Base-by-base conservation (phyloP, 2,113 vertebrate genomes). In the Clarias batrachus region DNA sequence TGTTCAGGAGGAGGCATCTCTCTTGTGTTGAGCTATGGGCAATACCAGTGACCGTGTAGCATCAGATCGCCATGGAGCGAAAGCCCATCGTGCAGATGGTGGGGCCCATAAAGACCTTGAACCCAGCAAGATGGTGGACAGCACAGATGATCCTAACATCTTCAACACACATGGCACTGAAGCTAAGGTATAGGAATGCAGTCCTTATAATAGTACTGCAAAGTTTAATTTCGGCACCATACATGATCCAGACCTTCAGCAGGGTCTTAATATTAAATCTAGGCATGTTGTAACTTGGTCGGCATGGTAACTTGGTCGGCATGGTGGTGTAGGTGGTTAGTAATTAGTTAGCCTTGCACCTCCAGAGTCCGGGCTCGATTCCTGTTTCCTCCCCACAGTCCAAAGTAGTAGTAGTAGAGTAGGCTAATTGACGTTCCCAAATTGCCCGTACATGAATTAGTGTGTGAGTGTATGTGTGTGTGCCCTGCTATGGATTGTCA, bases 41-140 rank as follows among this genome's bases (percentile, higher is more conserved):
- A 99, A 99, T 92, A 99, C 98, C 68, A 98, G 97, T 7, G 98
- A 99, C 57, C 91, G 98, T 14, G 92, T 96, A 91, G 94, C 97
- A 0, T 95, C 93, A 37, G 97, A 98, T 57, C 97, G 97, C 68
- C 97, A 97, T 88, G 96, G 97, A 85, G 89, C 95, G 87, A 99
- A 98, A 79, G 90, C 96, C 17, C 96, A 97, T 14, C 97, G 97
- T 62, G 91, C 95, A 0, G 97, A 99, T 8, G 94, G 96, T 0
- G 92, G 93, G 66, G 90, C 93, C 12, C 95, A 95, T 89, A 97
- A 97, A 93, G 97, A 99, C 87, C 97, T 96, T 10, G 96, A 96
- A 57, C 94, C 93, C 0, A 94, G 96, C 91, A 98, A 96, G 93
- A 97, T 99, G 97, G 96, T 98, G 95, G 98, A 98, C 92, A 99